Evolutionary conservation across 2,113 vertebrate genomes (phyloP).

Genomic region (Ophiodon elongatus): DNA sequence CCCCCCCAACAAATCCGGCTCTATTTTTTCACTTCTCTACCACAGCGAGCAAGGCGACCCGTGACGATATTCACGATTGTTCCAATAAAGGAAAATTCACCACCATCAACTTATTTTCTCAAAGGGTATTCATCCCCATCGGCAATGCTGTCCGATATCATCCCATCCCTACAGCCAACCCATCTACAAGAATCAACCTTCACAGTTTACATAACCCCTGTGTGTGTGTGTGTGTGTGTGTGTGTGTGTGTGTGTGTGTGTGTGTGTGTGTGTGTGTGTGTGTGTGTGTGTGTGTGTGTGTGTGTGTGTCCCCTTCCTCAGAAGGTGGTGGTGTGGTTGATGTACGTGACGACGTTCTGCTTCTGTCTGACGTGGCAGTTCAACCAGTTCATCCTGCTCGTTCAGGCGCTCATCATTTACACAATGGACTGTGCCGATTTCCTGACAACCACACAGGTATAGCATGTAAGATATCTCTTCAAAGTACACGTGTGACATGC

Average conservation of each 20-base stretch:
- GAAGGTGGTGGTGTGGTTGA: slow-evolving; percentile 88
- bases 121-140: background rate
- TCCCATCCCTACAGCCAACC: background rate
- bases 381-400: slow-evolving; percentile 96
- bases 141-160: background rate
- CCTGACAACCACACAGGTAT: slow-evolving; percentile 89
- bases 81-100: background rate
- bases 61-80: background rate
- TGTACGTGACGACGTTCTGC: slow-evolving; percentile 91
- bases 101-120: no score
- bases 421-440: slow-evolving; percentile 90
- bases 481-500: background rate
- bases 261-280: slow-evolving; percentile 7
- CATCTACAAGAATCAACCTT: background rate
- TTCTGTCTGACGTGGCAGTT: slow-evolving; percentile 98
- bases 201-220: background rate
- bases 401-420: slow-evolving; percentile 93
- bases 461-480: background rate
- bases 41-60: background rate
- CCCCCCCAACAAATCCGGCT: no score
- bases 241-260: background rate
- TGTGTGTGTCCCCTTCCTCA: slow-evolving; percentile 66
- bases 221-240: slow-evolving; percentile 15
- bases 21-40: background rate
- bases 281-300: slow-evolving; percentile 3